Evolutionary conservation across 1,140 invertebrate species (phyloP).

Genomic region (Zelostemma sp.): DNA sequence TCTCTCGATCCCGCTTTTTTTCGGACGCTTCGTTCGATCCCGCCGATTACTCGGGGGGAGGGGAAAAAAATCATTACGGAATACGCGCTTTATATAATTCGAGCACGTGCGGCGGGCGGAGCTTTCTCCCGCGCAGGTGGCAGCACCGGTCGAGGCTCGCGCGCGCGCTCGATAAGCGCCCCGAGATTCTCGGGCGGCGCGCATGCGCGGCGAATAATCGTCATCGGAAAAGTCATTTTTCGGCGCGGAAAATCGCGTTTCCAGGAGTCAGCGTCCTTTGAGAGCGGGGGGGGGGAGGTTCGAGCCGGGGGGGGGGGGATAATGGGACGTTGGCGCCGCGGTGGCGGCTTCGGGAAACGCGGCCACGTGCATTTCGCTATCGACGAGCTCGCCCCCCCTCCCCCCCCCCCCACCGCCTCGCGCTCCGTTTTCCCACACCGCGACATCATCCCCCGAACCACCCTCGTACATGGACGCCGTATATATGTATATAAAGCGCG

Average conservation of each 20-base stretch:
- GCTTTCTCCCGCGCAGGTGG: constrained; percentile 39
- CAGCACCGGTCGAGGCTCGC: constrained; percentile 24
- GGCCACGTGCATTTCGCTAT: constrained; percentile 65
- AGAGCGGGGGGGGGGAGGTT: constrained; percentile 45
- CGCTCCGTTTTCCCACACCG: constrained; percentile 37
- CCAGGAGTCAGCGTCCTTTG: constrained; percentile 66
- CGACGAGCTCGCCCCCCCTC: constrained; percentile 15
- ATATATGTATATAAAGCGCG: no score
- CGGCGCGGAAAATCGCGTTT: not conserved
- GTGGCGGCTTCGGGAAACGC: constrained; percentile 62
- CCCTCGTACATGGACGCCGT: no score
- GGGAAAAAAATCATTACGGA: no score
- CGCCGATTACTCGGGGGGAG: no score
- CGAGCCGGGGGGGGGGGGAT: constrained; percentile 43
- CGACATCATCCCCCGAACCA: constrained; percentile 50
- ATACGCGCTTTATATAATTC: constrained; percentile 38
- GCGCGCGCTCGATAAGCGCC: constrained; percentile 36
- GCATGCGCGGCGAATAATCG: constrained; percentile 35
- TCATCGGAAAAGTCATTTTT: not conserved
- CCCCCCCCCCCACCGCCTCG: constrained; percentile 32
- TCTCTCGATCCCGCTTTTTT: no score
- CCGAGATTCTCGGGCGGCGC: constrained; percentile 39
- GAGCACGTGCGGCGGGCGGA: constrained; percentile 36
- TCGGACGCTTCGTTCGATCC: no score
- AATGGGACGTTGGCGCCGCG: constrained; percentile 66